These are phyloP conservation scores for Bufo bufo DNA, from an alignment of 2,113 vertebrate genomes.

Conservation along the genomic window DNA sequence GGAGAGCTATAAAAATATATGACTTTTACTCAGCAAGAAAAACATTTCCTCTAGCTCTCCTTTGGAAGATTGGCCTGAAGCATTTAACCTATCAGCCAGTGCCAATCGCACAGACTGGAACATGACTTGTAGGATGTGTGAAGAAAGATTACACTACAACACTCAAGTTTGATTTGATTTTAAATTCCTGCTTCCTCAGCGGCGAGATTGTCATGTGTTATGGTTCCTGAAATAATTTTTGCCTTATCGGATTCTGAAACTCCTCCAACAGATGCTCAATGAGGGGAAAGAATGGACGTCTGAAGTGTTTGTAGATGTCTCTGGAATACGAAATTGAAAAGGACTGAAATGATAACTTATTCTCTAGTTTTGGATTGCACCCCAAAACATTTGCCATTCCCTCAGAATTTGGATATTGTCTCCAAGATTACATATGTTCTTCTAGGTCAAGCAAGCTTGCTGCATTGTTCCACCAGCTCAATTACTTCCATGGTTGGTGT, in stretches of 20 bases:
- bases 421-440: neutral
- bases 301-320: conserved; percentile 71
- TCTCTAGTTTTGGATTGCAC: neutral
- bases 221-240: conserved; percentile 65
- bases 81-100: conserved; percentile 63
- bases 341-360: neutral
- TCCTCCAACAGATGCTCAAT: conserved; percentile 68
- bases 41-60: conserved; percentile 67
- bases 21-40: conserved; percentile 66
- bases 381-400: neutral
- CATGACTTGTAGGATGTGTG: conserved; percentile 66
- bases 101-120: conserved; percentile 66
- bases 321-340: conserved; percentile 66
- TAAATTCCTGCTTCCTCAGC: conserved; percentile 63
- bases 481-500: too few relatives aligned
- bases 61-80: conserved; percentile 67
- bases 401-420: neutral
- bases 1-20: conserved; percentile 69
- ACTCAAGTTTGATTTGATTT: conserved; percentile 65
- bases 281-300: conserved; percentile 69
- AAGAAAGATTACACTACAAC: conserved; percentile 69
- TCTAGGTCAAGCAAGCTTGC: too few relatives aligned
- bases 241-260: conserved; percentile 76
- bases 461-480: too few relatives aligned
- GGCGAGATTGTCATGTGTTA: conserved; percentile 65